Evolutionary conservation across 2,888 invertebrate genomes (phyloP).

Genomic region (Lithophane leautieri): DNA sequence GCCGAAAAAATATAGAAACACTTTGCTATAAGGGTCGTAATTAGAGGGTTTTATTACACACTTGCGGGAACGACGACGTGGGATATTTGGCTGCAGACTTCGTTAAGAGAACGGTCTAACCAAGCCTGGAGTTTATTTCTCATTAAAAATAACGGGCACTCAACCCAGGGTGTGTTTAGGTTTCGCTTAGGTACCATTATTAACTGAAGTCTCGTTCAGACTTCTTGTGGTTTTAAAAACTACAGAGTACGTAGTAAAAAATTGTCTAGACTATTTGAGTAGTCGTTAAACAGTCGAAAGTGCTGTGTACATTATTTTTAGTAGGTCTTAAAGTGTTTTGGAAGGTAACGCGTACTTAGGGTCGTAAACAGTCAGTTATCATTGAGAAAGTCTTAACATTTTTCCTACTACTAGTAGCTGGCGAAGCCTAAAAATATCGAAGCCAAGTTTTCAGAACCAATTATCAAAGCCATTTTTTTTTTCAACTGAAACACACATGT

Average conservation of each 20-base stretch:
- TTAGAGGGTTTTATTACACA: conserved; percentile 66
- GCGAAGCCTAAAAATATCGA: neutral
- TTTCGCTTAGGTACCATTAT: conserved; percentile 38
- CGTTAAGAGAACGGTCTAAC: conserved; percentile 65
- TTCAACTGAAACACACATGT: neutral
- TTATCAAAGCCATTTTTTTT: neutral
- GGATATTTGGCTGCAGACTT: conserved; percentile 65
- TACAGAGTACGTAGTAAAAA: conserved; percentile 26
- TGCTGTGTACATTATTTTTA: conserved; percentile 15
- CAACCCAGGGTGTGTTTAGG: conserved; percentile 60
- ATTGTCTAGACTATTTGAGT: conserved; percentile 43
- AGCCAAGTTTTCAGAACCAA: neutral
- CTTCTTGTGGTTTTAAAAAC: conserved; percentile 41
- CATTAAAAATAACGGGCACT: conserved; percentile 70
- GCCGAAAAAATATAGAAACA: conserved; percentile 47
- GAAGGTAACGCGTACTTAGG: conserved; percentile 14
- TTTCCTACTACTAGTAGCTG: neutral
- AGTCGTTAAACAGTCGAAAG: conserved; percentile 26
- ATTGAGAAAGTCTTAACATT: conserved; percentile 1
- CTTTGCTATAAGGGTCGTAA: conserved; percentile 56
- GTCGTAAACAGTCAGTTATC: conserved; percentile 9
- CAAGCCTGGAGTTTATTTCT: conserved; percentile 67
- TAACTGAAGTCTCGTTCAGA: conserved; percentile 25
- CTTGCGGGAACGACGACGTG: conserved; percentile 60
- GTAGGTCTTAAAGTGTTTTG: conserved; percentile 17